phyloP scores from a whole-genome alignment of 2,113 vertebrate species.

The Mobula birostris region DNA sequence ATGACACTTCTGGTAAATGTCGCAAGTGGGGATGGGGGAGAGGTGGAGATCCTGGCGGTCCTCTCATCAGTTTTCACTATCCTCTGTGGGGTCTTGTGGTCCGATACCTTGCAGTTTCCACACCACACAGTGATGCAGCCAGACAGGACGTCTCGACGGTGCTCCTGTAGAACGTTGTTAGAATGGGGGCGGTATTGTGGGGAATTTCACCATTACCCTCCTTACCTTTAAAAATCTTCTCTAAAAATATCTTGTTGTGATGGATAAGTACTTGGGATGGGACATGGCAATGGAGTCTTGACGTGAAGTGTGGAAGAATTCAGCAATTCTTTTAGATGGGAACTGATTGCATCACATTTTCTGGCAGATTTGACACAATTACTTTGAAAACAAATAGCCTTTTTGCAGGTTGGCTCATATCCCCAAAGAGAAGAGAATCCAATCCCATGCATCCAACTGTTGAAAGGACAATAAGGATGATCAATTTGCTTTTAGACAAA shows the following conservation, averaged over 20 bases:
- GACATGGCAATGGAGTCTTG: no score
- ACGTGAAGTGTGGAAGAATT: no score
- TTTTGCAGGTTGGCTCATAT: neutral
- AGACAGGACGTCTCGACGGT: no score
- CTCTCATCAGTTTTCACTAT: no score
- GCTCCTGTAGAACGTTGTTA: no score
- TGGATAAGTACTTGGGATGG: neutral
- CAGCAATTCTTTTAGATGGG: neutral
- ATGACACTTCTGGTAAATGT: no score
- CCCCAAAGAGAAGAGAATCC: neutral
- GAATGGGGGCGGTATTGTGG: no score
- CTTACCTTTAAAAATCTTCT: neutral
- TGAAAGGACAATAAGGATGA: neutral
- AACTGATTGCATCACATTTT: neutral
- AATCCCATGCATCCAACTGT: neutral
- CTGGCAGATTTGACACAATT: neutral
- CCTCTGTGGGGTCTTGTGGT: no score
- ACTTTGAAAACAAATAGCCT: neutral
- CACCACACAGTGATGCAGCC: no score
- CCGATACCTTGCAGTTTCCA: no score
- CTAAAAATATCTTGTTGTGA: neutral
- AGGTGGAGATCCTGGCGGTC: no score
- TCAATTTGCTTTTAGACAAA: neutral
- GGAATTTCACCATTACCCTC: neutral
- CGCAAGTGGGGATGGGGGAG: no score